Percentiles rank a stretch among this genome's conserved stretches.
Conservation (phyloP, 2,113 vertebrate species). For the Cygnus atratus region DNA sequence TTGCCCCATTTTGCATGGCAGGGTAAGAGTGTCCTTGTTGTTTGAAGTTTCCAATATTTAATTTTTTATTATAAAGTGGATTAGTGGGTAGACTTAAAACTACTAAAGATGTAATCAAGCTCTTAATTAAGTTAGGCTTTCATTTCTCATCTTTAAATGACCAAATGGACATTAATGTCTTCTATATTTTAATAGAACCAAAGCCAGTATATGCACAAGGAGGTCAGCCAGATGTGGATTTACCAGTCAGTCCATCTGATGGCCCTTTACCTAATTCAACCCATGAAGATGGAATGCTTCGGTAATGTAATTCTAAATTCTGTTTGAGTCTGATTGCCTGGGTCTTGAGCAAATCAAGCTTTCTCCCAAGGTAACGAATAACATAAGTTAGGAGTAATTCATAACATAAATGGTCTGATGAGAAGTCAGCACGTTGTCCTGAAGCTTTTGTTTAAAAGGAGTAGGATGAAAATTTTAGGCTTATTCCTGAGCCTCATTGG, state of each 20-base stretch:
- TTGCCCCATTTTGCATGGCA: neutral
- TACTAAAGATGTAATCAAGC: neutral
- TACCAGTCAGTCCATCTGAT: conserved; percentile 96
- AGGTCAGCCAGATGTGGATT: conserved; percentile 96
- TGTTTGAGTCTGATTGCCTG: neutral
- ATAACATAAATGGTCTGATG: neutral
- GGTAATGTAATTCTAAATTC: conserved; percentile 75
- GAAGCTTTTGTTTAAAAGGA: neutral
- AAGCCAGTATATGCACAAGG: conserved; percentile 98
- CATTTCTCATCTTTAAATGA: neutral
- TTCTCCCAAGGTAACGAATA: neutral
- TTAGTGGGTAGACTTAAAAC: neutral
- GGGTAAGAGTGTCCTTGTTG: neutral
- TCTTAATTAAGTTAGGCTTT: neutral
- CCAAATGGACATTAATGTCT: neutral
- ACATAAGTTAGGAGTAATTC: neutral
- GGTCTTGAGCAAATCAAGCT: neutral
- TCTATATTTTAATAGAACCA: conserved; percentile 81
- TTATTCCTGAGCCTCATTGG: neutral
- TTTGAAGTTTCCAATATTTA: neutral
- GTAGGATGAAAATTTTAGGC: neutral
- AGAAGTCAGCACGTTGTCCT: neutral
- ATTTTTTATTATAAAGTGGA: neutral
- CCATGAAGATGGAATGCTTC: conserved; percentile 93
- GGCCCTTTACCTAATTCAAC: conserved; percentile 90